Evolutionary conservation across 2,888 invertebrate species (phyloP), one percentile per base, ranked within the genome.

Genomic region (Tipula confusa): DNA sequence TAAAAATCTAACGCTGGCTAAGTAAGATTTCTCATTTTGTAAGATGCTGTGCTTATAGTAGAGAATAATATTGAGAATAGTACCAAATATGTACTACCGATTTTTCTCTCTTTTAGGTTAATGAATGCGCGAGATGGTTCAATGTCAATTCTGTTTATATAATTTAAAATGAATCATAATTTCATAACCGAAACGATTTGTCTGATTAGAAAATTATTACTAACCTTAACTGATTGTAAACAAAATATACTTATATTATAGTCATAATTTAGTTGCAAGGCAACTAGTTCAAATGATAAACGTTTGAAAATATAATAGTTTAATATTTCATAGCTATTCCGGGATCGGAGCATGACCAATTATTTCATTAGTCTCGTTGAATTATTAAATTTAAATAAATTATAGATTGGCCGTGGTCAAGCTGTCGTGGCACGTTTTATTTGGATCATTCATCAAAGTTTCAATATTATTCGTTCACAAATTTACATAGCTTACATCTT

Each of bases 71-170:
- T n/a, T n/a, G n/a, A n/a, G n/a, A 33, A 33, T 9, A 1, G 11
- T 9, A 24, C 24, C 24, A 24, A 64, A 64, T 64, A 24, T 24
- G 64, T 43, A 24, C 43, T 43, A 43, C n/a, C 5, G 43, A n/a
- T n/a, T n/a, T n/a, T n/a, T n/a, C n/a, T n/a, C n/a, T n/a, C 1
- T 24, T 64, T 64, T 64, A 9, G 24, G 64, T 64, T 64, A 24
- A 18, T 64, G 64, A 64, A 64, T 64, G 64, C 64, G 64, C n/a
- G n/a, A n/a, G n/a, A 64, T 24, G 9, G 64, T 64, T 64, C 64
- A 64, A 64, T 64, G 64, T 24, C 64, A 64, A 64, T 64, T 64
- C 64, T 64, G 64, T 64, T 64, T 64, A 64, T 64, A 64, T 64
- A 64, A 64, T 64, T 64, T 64, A 64, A 11, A 18, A 64, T 64